Percentiles rank a stretch among this genome's conserved stretches.
Evolutionary conservation across 2,888 invertebrate genomes (phyloP).

Genomic region (Elgonia sp.): DNA sequence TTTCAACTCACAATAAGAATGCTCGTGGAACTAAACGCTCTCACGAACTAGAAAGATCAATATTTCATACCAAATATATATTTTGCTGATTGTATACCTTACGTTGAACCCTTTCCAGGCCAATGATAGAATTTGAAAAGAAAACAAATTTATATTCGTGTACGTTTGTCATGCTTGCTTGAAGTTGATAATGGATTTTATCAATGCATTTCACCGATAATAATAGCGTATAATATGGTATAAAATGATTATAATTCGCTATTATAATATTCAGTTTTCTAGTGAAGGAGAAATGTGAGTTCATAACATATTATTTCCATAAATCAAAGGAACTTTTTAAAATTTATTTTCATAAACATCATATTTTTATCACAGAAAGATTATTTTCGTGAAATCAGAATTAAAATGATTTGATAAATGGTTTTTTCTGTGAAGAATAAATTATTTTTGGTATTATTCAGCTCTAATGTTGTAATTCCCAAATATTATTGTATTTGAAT

Average conservation of each 20-base stretch:
- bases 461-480: too few relatives aligned
- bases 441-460: too few relatives aligned
- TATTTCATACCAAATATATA: conserved; percentile 54
- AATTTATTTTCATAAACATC: too few relatives aligned
- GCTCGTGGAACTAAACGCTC: conserved; percentile 26
- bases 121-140: conserved; percentile 37
- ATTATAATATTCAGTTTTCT: neutral
- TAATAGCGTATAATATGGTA: neutral
- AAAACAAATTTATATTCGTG: conserved; percentile 31
- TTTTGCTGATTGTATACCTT: conserved; percentile 43
- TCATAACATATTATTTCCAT: too few relatives aligned
- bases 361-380: too few relatives aligned
- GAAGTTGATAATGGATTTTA: neutral
- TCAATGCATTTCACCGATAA: conserved; percentile 9
- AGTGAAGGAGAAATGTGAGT: neutral
- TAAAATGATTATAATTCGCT: neutral
- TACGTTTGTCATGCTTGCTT: conserved; percentile 12
- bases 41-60: conserved; percentile 45
- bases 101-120: conserved; percentile 44
- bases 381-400: too few relatives aligned
- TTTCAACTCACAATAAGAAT: conserved; percentile 30
- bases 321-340: too few relatives aligned
- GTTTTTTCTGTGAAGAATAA: too few relatives aligned
- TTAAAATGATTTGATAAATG: too few relatives aligned
- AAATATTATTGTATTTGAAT: too few relatives aligned